These are phyloP conservation scores for Halisarca cf. caerulea DNA, from an alignment of 37 sponge, comb jelly and placozoan genomes.

Conservation along the genomic window DNA sequence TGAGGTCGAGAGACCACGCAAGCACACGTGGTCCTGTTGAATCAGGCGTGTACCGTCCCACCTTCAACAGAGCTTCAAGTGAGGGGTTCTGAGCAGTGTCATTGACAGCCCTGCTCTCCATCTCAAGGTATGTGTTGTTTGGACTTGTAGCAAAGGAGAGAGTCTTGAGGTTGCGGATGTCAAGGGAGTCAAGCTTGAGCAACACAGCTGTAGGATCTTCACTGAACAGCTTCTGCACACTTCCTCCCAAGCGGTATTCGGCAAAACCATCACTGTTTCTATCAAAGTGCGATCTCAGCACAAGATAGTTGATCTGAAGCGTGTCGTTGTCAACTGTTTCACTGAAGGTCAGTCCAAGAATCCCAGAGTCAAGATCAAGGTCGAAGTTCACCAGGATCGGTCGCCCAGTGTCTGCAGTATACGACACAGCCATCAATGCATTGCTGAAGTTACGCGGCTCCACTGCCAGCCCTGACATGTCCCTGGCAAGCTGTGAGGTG, in stretches of 20 bases:
- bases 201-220: slow-evolving; percentile 43
- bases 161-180: slow-evolving; percentile 80
- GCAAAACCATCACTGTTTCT: slow-evolving; percentile 6
- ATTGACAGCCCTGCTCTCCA: slow-evolving; percentile 51
- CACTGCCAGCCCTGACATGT: slow-evolving; percentile 63
- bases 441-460: slow-evolving; percentile 34
- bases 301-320: slow-evolving; percentile 42
- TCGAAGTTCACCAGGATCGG: slow-evolving; percentile 67
- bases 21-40: slow-evolving; percentile 65
- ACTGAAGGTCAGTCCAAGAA: slow-evolving; percentile 76
- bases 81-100: slow-evolving; percentile 66
- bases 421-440: slow-evolving; percentile 24
- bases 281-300: slow-evolving; percentile 44
- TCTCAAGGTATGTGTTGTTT: slow-evolving; percentile 70
- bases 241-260: slow-evolving; percentile 45
- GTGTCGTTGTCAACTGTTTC: slow-evolving; percentile 75
- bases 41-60: slow-evolving; percentile 65
- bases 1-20: slow-evolving; percentile 64
- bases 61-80: slow-evolving; percentile 36
- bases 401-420: slow-evolving; percentile 55
- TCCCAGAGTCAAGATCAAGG: slow-evolving; percentile 72
- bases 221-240: background rate
- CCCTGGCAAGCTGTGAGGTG: slow-evolving; percentile 36
- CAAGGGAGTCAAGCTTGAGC: slow-evolving; percentile 50
- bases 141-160: slow-evolving; percentile 64